Evolutionary conservation across 2,113 vertebrate genomes (phyloP), one percentile per base, ranked within the genome.

Genomic region (Erythrocebus patas): DNA sequence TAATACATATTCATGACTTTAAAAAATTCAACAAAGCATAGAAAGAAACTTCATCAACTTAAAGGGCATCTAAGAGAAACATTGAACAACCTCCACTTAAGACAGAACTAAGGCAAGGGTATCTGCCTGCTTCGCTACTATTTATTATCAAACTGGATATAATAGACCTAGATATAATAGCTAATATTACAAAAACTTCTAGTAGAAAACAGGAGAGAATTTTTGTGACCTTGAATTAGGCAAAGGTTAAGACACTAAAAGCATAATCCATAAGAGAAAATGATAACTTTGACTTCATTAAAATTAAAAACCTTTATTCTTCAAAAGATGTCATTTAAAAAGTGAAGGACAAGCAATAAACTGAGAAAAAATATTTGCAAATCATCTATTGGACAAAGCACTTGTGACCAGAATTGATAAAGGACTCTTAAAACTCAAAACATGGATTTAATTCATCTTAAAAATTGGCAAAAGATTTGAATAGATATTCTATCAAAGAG

Each of bases 401-500:
- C 18, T 59, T 79, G 12, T 18, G 79, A 85, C 30, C 17, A 89
- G 30, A 89, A 14, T 89, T 59, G 30, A 70, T 9, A 66, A 78
- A 96, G 55, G 94, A 68, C 18, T 76, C 22, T 75, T 52, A 80
- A 92, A 84, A 88, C 23, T 81, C 23, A 80, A 84, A 85, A 85
- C 61, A 89, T 84, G 52, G 81, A 13, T 2, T 43, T 91, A 73
- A 88, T 27, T 59, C 30, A 35, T 61, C 83, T 91, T 83, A 57
- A 32, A 84, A 89, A 79, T 45, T 23, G 27, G 9, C 43, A 78
- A 89, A 52, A 72, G 9, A 92, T 52, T 72, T 84, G 2, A 92
- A 78, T n/a, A 87, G 8, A 61, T 48, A 82, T 66, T 76, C 45
- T 66, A 25, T 84, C 13, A 70, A 86, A 84, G 32, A 83, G 68